Evolutionary conservation across 2,797 vertebrate genomes (phyloP).

Genomic region (Mus minutoides): DNA sequence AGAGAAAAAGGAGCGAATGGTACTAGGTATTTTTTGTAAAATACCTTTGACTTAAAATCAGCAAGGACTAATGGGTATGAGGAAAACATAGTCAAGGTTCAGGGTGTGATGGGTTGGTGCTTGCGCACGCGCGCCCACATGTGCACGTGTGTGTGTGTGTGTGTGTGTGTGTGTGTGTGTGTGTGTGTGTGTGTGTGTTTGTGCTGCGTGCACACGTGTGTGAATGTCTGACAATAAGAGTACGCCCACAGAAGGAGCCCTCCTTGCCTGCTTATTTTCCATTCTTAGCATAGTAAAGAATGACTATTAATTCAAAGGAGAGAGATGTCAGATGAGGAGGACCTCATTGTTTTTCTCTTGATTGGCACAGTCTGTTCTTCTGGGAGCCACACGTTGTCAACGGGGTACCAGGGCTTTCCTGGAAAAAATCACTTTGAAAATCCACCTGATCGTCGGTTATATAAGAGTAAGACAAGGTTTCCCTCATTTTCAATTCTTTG

Average conservation of each 20-base stretch:
- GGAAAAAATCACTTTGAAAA: conserved; percentile 7
- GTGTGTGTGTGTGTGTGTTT: too few relatives aligned
- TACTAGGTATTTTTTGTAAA: conserved; percentile 71
- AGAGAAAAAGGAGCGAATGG: conserved; percentile 73
- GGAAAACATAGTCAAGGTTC: conserved; percentile 29
- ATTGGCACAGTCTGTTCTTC: neutral
- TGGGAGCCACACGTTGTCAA: neutral
- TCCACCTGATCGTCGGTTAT: neutral
- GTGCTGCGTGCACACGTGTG: too few relatives aligned
- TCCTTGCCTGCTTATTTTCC: neutral
- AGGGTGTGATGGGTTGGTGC: neutral
- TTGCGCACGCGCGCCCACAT: too few relatives aligned
- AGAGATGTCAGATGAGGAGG: neutral
- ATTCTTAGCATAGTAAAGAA: too few relatives aligned
- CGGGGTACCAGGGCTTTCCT: neutral
- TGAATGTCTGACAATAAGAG: neutral
- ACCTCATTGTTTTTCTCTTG: neutral
- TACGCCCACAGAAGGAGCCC: neutral
- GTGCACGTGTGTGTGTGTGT: too few relatives aligned
- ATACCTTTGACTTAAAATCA: conserved; percentile 69
- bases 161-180: too few relatives aligned
- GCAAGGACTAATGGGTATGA: conserved; percentile 25
- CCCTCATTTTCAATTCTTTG: conserved; percentile 10
- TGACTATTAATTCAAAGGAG: neutral
- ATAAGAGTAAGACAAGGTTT: neutral